Evolutionary conservation across 1,140 invertebrate species (phyloP), one percentile per base, ranked within the genome.

Genomic region (Drosophila bocqueti): DNA sequence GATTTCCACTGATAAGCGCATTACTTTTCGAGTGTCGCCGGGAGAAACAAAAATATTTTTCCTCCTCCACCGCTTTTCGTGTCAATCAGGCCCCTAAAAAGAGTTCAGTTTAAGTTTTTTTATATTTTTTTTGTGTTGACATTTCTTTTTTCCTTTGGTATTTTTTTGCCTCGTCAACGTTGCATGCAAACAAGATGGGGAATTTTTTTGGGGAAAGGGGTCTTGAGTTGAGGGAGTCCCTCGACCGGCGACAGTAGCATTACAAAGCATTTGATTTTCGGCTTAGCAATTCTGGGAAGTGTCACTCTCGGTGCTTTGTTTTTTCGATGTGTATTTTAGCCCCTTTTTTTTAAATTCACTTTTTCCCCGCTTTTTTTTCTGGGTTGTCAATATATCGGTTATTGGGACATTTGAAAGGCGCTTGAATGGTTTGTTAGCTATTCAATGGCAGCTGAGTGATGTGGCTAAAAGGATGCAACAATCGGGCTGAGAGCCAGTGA

Each of bases 1-100:
- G 73, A 89, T 89, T 83, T 84, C 68, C 85, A 76, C 63, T 79
- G 84, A 89, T 90, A 89, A 90, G 84, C 63, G 85, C 63, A 89
- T 84, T 87, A 87, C 50, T 66, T 84, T 79, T 84, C 74, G 75
- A 89, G 84, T 84, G 79, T 83, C 54, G 29, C 65, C 50, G 65
- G 29, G 29, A 45, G 38, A 60, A 74, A 63, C 73, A 76, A 76
- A 71, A 86, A 75, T 50, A 76, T 62, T 55, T 57, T 54, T 31
- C 69, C 63, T 63, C 55, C 75, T 68, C 54, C 50, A 38, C 60
- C 60, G 81, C 66, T 63, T 74, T 84, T 63, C 65, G 67, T 86
- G 76, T 83, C 83, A 85, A 85, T 87, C 83, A 87, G 80, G 60
- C 65, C 59, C 45, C 52, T 6, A 50, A 71, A 87, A 72, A 65